A percentile compares a stretch with the other conserved stretches of the same genome.
Conservation (phyloP, 2,113 vertebrate genomes). For the Paradoxurus hermaphroditus region DNA sequence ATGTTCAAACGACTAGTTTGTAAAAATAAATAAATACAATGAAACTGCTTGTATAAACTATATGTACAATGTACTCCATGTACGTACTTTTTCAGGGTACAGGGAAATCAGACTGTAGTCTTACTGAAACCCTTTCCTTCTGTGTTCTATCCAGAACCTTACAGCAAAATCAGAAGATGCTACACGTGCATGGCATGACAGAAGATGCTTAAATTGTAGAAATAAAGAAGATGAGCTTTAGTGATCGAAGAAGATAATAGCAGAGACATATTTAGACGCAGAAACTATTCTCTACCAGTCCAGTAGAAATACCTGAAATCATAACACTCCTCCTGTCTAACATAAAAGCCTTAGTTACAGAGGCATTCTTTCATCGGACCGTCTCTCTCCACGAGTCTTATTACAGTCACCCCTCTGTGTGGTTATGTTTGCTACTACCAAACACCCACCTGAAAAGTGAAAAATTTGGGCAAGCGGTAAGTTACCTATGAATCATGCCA, state of each 20-base stretch:
- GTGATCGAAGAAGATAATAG: background rate
- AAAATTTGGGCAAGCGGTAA: background rate
- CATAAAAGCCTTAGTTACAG: background rate
- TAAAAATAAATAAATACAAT: background rate
- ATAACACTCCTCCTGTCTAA: background rate
- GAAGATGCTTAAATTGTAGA: background rate
- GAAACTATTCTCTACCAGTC: background rate
- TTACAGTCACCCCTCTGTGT: background rate
- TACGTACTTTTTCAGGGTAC: background rate
- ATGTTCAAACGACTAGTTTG: constrained; percentile 59
- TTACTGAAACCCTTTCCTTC: constrained; percentile 37
- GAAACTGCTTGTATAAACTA: rapidly evolving
- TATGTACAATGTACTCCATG: too few relatives aligned
- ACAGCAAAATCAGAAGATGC: background rate
- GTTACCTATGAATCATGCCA: constrained; percentile 11
- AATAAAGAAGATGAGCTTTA: background rate
- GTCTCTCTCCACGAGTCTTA: background rate
- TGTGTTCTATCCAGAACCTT: background rate
- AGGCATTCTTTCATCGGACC: background rate
- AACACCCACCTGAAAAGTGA: background rate
- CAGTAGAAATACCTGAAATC: background rate
- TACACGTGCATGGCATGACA: background rate
- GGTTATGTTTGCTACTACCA: background rate
- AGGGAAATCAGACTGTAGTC: background rate
- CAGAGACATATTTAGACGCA: background rate